These are phyloP conservation scores for Drosophila melanosoma DNA, from an alignment of 2,888 invertebrate genomes.

Conservation along the genomic window DNA sequence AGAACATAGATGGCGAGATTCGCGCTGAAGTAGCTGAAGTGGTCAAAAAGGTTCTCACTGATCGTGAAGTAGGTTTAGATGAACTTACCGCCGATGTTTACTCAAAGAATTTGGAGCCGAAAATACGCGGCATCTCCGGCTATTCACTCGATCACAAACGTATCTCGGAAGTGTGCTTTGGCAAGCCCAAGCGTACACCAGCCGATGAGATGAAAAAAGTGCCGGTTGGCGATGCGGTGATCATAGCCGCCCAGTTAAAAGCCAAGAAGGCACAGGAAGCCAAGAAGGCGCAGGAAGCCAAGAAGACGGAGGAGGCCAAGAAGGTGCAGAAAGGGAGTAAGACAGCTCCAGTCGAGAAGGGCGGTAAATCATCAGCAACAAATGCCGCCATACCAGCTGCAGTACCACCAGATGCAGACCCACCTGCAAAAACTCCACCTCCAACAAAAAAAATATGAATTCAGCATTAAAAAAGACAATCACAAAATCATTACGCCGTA, in stretches of 20 bases:
- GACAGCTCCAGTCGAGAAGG: not conserved
- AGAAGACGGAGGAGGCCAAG: not conserved
- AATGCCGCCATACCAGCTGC: not conserved
- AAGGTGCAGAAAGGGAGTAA: not conserved
- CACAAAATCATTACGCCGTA: not conserved
- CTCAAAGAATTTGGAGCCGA: slow-evolving; percentile 87
- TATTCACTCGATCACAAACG: slow-evolving; percentile 41
- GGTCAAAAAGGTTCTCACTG: slow-evolving; percentile 89
- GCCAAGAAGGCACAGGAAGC: slow-evolving; percentile 23
- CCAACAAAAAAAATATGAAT: no score
- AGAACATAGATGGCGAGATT: slow-evolving; percentile 80
- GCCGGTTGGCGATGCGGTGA: slow-evolving; percentile 55
- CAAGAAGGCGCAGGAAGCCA: not conserved
- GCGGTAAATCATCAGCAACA: not conserved
- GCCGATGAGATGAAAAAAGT: slow-evolving; percentile 49
- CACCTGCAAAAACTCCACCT: not conserved
- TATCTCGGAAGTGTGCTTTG: slow-evolving; percentile 60
- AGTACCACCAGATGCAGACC: not conserved
- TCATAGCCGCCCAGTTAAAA: slow-evolving; percentile 7
- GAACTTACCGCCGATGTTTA: slow-evolving; percentile 93
- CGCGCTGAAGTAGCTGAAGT: slow-evolving; percentile 93
- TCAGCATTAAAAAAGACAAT: no score
- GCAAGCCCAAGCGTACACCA: slow-evolving; percentile 56
- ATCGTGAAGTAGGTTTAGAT: slow-evolving; percentile 90
- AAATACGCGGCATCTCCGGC: slow-evolving; percentile 87